Evolutionary conservation across 1,140 invertebrate species (phyloP).

Genomic region (Cydia splendana): DNA sequence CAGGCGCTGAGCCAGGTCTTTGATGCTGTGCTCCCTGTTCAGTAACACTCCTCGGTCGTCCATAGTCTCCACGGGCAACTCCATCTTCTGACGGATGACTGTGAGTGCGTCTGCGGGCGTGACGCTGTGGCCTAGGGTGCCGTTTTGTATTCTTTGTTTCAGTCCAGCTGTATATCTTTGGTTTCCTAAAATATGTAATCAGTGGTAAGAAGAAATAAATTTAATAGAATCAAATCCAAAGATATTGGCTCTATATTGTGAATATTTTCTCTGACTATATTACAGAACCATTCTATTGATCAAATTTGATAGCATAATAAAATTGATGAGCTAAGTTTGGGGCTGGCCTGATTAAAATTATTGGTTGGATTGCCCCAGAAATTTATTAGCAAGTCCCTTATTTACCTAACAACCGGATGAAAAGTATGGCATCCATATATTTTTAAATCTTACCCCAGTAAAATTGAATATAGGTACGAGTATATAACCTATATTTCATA

Average conservation of each 20-base stretch:
- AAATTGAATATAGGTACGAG: background rate
- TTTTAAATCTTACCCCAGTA: background rate
- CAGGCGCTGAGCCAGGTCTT: conserved; percentile 92
- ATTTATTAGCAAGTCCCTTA: too few relatives aligned
- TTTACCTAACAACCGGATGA: background rate
- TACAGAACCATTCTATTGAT: too few relatives aligned
- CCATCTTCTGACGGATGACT: conserved; percentile 58
- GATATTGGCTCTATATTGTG: too few relatives aligned
- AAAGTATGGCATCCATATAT: background rate
- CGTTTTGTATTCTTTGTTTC: conserved; percentile 80
- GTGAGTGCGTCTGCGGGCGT: conserved; percentile 59
- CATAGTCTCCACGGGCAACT: conserved; percentile 76
- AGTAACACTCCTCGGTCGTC: conserved; percentile 82
- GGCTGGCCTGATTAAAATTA: too few relatives aligned
- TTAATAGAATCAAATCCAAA: background rate
- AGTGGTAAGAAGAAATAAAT: background rate
- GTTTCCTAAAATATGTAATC: conserved; percentile 66
- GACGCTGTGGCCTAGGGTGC: conserved; percentile 71
- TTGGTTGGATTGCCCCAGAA: too few relatives aligned
- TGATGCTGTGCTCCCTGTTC: conserved; percentile 88
- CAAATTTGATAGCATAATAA: too few relatives aligned
- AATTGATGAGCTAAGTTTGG: too few relatives aligned
- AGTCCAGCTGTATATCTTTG: conserved; percentile 80
- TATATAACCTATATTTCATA: background rate
- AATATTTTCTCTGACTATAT: too few relatives aligned